Base-by-base conservation (phyloP, 2,113 vertebrate genomes). In the Tringa solitaria region DNA sequence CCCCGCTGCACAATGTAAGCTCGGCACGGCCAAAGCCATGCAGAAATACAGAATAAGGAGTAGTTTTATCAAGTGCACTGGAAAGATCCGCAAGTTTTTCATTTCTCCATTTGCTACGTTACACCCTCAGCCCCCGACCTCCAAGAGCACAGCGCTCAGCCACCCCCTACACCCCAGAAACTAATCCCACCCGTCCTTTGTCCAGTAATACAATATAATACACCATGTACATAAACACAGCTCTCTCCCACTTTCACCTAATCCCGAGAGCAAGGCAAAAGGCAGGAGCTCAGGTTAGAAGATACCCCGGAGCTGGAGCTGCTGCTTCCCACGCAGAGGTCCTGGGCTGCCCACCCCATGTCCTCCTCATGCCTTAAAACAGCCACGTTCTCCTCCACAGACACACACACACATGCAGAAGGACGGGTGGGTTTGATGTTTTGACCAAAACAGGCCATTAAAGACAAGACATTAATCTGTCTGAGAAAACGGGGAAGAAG, bases 381-480 rank as follows among this genome's bases (percentile, higher is more conserved):
- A 26, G 50, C 48, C 84, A 35, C 3, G 0, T 26, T 32, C 37
- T 83, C 63, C 59, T 74, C 72, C 81, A 28, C 1, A 30, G 54
- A 37, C 37, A 21, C 32, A 56, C 56, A 57, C 53, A 21, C 32
- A 56, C 56, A 57, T 43, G 4, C 14, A 35, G 20, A 60, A 77
- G 69, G 77, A 75, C 10, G 70, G 24, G 35, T 39, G 60, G 23
- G 5, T 75, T 18, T 28, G 68, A 65, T n/a, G 41, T 69, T 56
- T 92, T 92, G 75, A 91, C 63, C 86, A 92, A 94, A 96, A 84
- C 1, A 88, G 81, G 81, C 70, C 67, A 64, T 46, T 77, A 53
- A 67, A 91, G 78, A 88, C 63, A 92, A 96, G 72, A 97, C 35
- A 97, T 97, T 96, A 93, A 96, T 92, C 90, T 92, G 73, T 81